Conservation (phyloP, 2,888 invertebrate genomes). For the Drosophila rellima region DNA sequence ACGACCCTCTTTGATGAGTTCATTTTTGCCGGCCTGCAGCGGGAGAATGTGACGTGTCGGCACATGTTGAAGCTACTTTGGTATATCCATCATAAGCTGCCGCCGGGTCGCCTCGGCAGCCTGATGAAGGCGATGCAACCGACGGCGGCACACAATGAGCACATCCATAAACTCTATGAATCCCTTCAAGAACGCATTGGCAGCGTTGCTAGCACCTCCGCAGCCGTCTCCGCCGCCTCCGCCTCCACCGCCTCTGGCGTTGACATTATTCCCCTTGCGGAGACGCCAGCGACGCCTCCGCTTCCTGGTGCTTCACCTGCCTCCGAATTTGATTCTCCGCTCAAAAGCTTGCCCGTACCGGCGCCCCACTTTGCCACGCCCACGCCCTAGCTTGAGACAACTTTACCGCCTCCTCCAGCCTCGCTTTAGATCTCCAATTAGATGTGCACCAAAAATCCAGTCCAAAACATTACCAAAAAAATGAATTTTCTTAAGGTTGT, state of each 20-base stretch:
- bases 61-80: conserved; percentile 96
- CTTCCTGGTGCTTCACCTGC: conserved; percentile 81
- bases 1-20: conserved; percentile 98
- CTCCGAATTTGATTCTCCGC: conserved; percentile 92
- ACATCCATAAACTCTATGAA: conserved; percentile 93
- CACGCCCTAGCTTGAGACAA: conserved; percentile 55
- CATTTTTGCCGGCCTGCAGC: conserved; percentile 94
- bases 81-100: conserved; percentile 93
- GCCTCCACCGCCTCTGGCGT: conserved; percentile 85
- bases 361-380: conserved; percentile 88
- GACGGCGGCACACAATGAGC: conserved; percentile 93
- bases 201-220: conserved; percentile 87
- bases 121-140: conserved; percentile 86
- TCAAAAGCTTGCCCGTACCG: conserved; percentile 94
- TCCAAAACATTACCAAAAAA: conserved; percentile 1
- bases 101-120: conserved; percentile 87
- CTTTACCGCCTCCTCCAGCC: background rate
- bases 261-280: background rate
- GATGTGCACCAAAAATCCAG: conserved; percentile 1
- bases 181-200: conserved; percentile 92
- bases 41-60: conserved; percentile 94
- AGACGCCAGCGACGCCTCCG: background rate
- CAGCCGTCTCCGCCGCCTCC: conserved; percentile 84
- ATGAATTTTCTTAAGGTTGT: too few relatives aligned
- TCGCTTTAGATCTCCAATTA: background rate